These are phyloP conservation scores for Sebastes ruberrimus DNA, from an alignment of 2,797 vertebrate genomes.

Conservation along the genomic window DNA sequence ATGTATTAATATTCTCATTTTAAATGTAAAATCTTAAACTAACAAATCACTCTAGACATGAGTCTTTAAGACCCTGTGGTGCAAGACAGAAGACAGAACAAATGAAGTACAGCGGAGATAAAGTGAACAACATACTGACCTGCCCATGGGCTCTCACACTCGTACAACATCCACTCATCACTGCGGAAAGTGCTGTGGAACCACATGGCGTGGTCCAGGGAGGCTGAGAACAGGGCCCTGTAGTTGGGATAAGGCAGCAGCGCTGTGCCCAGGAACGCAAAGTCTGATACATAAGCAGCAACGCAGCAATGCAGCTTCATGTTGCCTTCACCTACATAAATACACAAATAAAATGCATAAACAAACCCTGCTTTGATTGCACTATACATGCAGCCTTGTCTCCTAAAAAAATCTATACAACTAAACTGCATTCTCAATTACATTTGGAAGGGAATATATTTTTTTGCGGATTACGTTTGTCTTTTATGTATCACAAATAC, in stretches of 20 bases:
- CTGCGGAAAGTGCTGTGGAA: constrained; percentile 93
- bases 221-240: constrained; percentile 81
- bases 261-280: constrained; percentile 87
- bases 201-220: constrained; percentile 97
- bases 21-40: no score
- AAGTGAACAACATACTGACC: constrained; percentile 73
- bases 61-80: neutral
- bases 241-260: constrained; percentile 83
- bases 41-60: no score
- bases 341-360: neutral
- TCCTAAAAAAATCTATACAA: no score
- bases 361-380: neutral
- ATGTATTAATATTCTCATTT: no score
- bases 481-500: no score
- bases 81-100: neutral
- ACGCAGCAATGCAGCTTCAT: constrained; percentile 97
- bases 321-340: constrained; percentile 87
- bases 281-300: constrained; percentile 95
- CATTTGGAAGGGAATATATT: no score
- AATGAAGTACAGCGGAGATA: neutral
- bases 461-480: no score
- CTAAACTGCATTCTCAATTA: no score
- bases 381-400: neutral
- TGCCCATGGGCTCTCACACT: constrained; percentile 96
- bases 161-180: constrained; percentile 96